Evolutionary conservation across 1,140 invertebrate genomes (phyloP).

Genomic region (Oryctes rhinoceros): DNA sequence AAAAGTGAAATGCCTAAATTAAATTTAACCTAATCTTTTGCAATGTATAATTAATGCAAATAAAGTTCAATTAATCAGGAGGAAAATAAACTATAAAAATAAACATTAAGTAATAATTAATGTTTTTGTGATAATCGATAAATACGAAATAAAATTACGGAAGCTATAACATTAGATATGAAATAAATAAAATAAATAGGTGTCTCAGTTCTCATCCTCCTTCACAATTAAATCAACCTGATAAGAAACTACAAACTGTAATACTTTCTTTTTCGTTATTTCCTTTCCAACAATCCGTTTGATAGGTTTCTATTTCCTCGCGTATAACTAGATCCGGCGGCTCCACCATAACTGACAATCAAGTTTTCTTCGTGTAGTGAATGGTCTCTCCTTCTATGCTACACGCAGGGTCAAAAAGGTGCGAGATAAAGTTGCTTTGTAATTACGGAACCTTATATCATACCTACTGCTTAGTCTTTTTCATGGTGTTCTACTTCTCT

Average conservation of each 20-base stretch:
- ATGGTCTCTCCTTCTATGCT: not conserved
- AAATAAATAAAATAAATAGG: no score
- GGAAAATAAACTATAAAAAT: no score
- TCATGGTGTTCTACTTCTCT: not conserved
- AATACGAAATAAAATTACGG: no score
- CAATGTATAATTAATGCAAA: no score
- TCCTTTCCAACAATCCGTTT: no score
- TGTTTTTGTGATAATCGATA: no score
- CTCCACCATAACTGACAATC: not conserved
- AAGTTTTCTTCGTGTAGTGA: not conserved
- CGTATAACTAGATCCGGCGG: not conserved
- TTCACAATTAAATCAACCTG: conserved; percentile 10
- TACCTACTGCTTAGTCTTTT: conserved; percentile 3
- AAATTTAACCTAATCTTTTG: no score
- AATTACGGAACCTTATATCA: conserved; percentile 26
- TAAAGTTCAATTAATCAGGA: no score
- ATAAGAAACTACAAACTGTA: not conserved
- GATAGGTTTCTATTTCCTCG: no score
- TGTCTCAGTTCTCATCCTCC: not conserved
- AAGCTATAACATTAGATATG: no score
- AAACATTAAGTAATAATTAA: no score
- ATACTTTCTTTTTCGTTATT: conserved; percentile 3
- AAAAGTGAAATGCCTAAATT: no score
- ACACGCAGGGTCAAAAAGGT: conserved; percentile 4
- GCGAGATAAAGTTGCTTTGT: conserved; percentile 16